Conservation (phyloP, 2,888 invertebrate species). For the Microctonus brassicae region DNA sequence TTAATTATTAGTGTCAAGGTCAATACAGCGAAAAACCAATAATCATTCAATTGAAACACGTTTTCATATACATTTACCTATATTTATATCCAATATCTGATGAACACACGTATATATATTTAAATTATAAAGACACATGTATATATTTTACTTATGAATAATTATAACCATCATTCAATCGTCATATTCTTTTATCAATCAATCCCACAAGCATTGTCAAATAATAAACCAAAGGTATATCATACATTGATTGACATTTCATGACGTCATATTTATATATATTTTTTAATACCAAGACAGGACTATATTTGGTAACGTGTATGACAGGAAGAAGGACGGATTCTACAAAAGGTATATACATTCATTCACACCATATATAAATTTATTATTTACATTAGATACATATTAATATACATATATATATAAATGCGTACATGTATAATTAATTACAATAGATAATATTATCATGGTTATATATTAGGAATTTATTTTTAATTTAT, state of each 20-base stretch:
- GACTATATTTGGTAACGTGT: slow-evolving; percentile 56
- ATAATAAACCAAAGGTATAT: slow-evolving; percentile 5
- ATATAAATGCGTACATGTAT: too few species aligned
- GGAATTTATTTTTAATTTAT: too few species aligned
- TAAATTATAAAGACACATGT: neutral
- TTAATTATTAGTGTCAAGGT: slow-evolving; percentile 26
- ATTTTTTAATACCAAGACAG: slow-evolving; percentile 44
- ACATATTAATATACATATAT: neutral
- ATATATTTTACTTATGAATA: neutral
- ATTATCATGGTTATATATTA: too few species aligned
- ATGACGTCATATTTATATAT: slow-evolving; percentile 40
- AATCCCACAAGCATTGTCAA: neutral
- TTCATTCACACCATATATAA: slow-evolving; percentile 46
- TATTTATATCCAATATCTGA: neutral
- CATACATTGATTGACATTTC: slow-evolving; percentile 6
- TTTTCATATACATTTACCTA: neutral
- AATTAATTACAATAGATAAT: too few species aligned
- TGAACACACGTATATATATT: too few species aligned
- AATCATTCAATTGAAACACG: slow-evolving; percentile 22
- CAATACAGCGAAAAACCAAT: neutral
- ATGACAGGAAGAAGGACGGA: slow-evolving; percentile 62
- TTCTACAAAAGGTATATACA: slow-evolving; percentile 50
- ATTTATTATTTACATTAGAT: neutral
- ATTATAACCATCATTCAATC: neutral
- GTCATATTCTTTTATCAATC: neutral